These are phyloP conservation scores for Cheumatopsyche charites DNA, from an alignment of 1,140 invertebrate species.

Conservation along the genomic window DNA sequence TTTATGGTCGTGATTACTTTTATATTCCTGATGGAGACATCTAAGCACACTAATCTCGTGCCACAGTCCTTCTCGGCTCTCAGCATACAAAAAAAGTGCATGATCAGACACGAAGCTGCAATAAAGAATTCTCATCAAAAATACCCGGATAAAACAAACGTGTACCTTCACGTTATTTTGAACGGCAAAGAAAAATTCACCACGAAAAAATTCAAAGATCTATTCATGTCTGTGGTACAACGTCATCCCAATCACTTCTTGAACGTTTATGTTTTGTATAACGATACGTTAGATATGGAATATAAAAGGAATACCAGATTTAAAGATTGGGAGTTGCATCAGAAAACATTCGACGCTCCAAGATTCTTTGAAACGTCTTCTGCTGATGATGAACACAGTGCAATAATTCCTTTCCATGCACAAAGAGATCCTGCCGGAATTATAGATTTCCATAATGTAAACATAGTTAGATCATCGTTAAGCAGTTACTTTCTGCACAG, in stretches of 20 bases:
- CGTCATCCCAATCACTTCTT: constrained; percentile 40
- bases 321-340: constrained; percentile 44
- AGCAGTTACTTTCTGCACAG: constrained; percentile 46
- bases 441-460: constrained; percentile 32
- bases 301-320: constrained; percentile 44
- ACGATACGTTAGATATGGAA: constrained; percentile 37
- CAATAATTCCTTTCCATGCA: not conserved
- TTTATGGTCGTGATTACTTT: constrained; percentile 36
- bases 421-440: not conserved
- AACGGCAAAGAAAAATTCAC: constrained; percentile 41
- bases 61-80: constrained; percentile 3
- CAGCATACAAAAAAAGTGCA: constrained; percentile 23
- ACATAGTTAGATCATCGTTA: constrained; percentile 43
- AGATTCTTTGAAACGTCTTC: constrained; percentile 46
- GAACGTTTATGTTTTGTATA: constrained; percentile 41
- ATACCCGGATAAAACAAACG: constrained; percentile 33
- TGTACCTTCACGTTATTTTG: constrained; percentile 43
- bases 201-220: constrained; percentile 24
- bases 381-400: constrained; percentile 26
- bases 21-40: constrained; percentile 32
- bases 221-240: constrained; percentile 25
- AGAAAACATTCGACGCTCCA: constrained; percentile 33
- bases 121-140: constrained; percentile 25
- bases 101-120: constrained; percentile 9
- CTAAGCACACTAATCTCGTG: not conserved